Evolutionary conservation across 2,888 invertebrate species (phyloP).

Genomic region (Cerastis rubricosa): DNA sequence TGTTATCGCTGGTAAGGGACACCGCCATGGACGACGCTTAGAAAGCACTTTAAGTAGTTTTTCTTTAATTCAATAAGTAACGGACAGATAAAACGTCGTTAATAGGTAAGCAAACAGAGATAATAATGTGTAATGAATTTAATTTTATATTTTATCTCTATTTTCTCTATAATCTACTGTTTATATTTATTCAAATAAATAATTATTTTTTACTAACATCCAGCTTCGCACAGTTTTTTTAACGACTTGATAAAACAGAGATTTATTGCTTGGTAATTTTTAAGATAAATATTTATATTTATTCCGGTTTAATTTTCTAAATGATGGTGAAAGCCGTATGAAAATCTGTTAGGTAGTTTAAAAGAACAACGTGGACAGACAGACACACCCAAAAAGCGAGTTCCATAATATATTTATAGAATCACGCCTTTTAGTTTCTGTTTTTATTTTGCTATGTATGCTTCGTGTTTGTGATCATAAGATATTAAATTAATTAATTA

Average conservation of each 20-base stretch:
- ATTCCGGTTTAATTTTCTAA: background rate
- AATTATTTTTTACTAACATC: background rate
- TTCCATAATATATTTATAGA: background rate
- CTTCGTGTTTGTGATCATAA: background rate
- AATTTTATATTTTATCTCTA: background rate
- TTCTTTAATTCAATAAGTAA: background rate
- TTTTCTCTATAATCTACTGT: no score
- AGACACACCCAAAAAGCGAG: background rate
- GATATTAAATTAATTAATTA: background rate
- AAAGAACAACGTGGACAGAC: background rate
- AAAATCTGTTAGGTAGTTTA: background rate
- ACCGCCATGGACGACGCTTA: background rate
- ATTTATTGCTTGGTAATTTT: background rate
- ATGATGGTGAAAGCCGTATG: background rate
- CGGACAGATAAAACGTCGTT: no score
- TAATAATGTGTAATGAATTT: background rate
- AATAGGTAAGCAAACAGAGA: constrained; percentile 15
- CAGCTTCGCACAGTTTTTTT: background rate
- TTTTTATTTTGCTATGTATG: background rate
- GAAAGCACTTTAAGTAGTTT: background rate
- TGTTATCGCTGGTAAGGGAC: background rate
- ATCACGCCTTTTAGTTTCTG: background rate
- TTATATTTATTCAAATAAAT: no score
- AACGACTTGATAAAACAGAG: background rate
- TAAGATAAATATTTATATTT: background rate